Base-by-base conservation (phyloP, 2,113 vertebrate genomes). In the Eudyptes chrysolophus region DNA sequence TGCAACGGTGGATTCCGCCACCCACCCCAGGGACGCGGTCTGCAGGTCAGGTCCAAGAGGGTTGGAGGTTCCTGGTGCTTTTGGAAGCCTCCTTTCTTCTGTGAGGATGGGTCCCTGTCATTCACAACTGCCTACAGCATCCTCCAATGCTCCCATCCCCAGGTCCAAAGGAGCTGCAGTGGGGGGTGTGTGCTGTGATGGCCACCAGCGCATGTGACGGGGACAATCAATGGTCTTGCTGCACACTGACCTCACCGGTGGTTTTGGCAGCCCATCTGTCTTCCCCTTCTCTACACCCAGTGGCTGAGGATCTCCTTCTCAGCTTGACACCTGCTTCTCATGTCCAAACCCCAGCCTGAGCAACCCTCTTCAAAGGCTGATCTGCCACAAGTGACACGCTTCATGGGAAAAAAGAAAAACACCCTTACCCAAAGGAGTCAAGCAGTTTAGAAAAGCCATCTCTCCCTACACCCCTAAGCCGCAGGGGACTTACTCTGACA, bases 181-280 rank as follows among this genome's bases (percentile, higher is more conserved):
- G 51, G 27, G n/a, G n/a, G 17, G 8, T 1, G 2, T 40, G 36
- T 13, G 3, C 2, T 18, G 25, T 44, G 34, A 6, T 75, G 62
- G 57, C 6, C 30, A 40, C 34, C 40, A 58, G 55, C 1, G 0
- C 22, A 4, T 2, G 48, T 1, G 13, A 46, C n/a, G 34, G 38
- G 42, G 42, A 32, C 27, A 30, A 7, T 21, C 27, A 32, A 79
- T 88, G 58, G 15, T 27, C 17, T 40, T 17, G 17, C 36, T 65
- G 44, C 58, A 61, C 1, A 0, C 48, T 60, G 61, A 20, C 18
- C 55, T 75, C n/a, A 29, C 20, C 0, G 0, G 32, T 1, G 7
- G 2, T 46, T 71, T 55, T 79, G 27, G 52, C 38, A 87, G 84
- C 32, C 9, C 15, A 2, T 16, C 54, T 64, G 11, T n/a, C n/a